Conservation (phyloP, 2,797 vertebrate genomes). For the Cyclopterus lumpus region DNA sequence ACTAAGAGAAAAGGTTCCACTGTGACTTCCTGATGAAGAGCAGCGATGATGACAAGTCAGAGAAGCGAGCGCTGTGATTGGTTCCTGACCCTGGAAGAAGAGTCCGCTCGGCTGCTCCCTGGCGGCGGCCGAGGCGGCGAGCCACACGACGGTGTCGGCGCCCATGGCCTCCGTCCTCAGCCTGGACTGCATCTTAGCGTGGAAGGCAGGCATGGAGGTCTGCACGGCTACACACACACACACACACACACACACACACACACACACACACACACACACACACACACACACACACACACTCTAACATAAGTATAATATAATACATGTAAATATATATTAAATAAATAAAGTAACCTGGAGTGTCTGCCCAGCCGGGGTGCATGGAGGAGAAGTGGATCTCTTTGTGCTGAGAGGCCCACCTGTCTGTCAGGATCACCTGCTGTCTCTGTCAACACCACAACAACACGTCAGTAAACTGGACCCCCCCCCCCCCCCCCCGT, state of each 20-base stretch:
- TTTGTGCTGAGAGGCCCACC: conserved; percentile 82
- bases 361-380: conserved; percentile 90
- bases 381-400: conserved; percentile 88
- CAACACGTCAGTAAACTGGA: not conserved
- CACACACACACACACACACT: no score
- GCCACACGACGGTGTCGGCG: conserved; percentile 86
- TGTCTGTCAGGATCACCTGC: conserved; percentile 88
- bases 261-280: no score
- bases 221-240: conserved; percentile 78
- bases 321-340: no score
- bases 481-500: rapidly evolving
- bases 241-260: no score
- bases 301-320: no score
- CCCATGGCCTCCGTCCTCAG: conserved; percentile 87
- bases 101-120: conserved; percentile 78
- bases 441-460: conserved; percentile 80
- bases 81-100: conserved; percentile 87
- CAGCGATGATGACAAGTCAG: not conserved
- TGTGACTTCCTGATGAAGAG: no score
- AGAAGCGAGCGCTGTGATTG: no score
- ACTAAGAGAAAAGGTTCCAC: no score
- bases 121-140: conserved; percentile 77
- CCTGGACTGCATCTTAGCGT: conserved; percentile 83
- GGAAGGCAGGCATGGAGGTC: conserved; percentile 86
- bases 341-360: conserved; percentile 74